phyloP scores from a whole-genome alignment of 2,888 invertebrate genomes.

The Camponotus fellah region DNA sequence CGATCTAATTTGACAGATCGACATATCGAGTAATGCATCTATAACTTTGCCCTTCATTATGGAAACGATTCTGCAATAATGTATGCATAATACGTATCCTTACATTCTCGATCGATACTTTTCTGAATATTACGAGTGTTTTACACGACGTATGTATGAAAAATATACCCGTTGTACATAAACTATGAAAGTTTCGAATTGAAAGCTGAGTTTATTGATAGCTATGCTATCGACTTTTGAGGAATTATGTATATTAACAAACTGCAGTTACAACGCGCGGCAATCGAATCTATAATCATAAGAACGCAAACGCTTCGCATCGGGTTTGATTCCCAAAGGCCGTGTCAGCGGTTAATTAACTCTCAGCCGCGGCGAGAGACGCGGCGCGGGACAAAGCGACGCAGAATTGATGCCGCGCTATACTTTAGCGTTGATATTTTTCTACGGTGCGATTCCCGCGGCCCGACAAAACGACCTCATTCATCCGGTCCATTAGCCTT shows the following conservation, averaged over 20 bases:
- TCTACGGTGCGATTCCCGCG: slow-evolving; percentile 66
- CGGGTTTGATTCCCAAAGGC: background rate
- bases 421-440: slow-evolving; percentile 67
- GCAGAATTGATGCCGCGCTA: slow-evolving; percentile 58
- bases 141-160: background rate
- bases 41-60: slow-evolving; percentile 28
- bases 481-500: slow-evolving; percentile 76
- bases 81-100: background rate
- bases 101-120: background rate
- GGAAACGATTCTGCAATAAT: background rate
- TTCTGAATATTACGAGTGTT: background rate
- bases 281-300: background rate
- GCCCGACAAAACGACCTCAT: slow-evolving; percentile 71
- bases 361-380: slow-evolving; percentile 22
- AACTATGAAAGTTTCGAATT: background rate
- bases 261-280: background rate
- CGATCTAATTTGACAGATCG: slow-evolving; percentile 70
- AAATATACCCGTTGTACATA: background rate
- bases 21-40: slow-evolving; percentile 60
- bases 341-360: slow-evolving; percentile 34
- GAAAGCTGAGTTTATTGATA: background rate
- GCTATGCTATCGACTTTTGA: background rate
- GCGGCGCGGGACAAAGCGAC: slow-evolving; percentile 35
- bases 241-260: background rate
- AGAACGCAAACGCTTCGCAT: slow-evolving; percentile 15